These are phyloP conservation scores for Odobenus rosmarus DNA, from an alignment of 2,113 vertebrate genomes.

Conservation along the genomic window DNA sequence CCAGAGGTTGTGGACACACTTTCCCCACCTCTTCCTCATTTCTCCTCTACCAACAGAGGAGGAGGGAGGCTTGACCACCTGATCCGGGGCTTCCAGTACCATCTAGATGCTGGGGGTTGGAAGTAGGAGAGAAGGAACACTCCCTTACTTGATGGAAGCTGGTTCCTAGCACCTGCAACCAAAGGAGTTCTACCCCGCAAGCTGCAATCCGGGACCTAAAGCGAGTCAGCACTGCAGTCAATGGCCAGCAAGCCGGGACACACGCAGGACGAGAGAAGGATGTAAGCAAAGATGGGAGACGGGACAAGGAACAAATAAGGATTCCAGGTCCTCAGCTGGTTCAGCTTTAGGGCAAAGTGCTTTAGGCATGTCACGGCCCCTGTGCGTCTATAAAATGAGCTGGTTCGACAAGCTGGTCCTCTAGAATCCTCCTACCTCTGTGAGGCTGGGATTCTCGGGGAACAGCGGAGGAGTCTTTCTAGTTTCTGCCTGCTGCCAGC, in stretches of 20 bases:
- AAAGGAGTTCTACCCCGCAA: accelerated
- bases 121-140: not conserved
- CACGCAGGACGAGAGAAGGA: not conserved
- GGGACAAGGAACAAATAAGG: not conserved
- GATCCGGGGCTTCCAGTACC: not conserved
- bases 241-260: not conserved
- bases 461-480: not conserved
- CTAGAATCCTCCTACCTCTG: not conserved
- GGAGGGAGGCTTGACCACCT: not conserved
- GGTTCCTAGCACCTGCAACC: not conserved
- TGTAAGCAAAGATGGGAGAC: not conserved
- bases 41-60: not conserved
- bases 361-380: not conserved
- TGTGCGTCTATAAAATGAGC: not conserved
- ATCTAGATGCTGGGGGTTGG: no score
- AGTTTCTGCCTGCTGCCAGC: not conserved
- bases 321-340: not conserved
- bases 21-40: not conserved
- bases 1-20: not conserved
- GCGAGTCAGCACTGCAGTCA: not conserved
- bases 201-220: not conserved
- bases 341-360: not conserved
- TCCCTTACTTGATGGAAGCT: not conserved
- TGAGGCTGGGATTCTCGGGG: not conserved
- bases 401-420: not conserved